phyloP scores from a whole-genome alignment of 2,797 vertebrate species.

The Pelobates cultripes region DNA sequence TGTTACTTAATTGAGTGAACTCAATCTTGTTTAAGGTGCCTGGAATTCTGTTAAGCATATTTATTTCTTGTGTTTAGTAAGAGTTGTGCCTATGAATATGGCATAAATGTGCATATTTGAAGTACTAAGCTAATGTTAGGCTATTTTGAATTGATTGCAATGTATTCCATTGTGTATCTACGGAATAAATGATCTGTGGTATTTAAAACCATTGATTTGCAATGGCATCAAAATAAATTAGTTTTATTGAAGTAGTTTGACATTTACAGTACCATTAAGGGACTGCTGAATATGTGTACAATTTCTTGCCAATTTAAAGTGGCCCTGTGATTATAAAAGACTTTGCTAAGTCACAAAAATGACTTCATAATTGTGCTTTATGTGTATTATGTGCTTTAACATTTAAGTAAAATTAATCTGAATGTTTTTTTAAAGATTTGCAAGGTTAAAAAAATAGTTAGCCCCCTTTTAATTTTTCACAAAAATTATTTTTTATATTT shows the following conservation, averaged over 20 bases:
- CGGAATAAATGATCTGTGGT: conserved; percentile 48
- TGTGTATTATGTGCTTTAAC: neutral
- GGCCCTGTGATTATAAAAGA: neutral
- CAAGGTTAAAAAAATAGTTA: too few species aligned
- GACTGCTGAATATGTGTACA: conserved; percentile 8
- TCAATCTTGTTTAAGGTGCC: neutral
- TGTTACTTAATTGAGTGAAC: conserved; percentile 9
- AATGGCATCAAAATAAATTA: conserved; percentile 50
- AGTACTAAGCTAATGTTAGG: conserved; percentile 32
- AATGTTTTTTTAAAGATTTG: too few species aligned
- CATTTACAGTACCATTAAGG: conserved; percentile 45
- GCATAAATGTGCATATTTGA: conserved; percentile 7
- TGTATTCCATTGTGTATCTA: conserved; percentile 43
- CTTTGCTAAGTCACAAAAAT: too few species aligned
- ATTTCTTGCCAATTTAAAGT: conserved; percentile 23
- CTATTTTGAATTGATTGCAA: conserved; percentile 42
- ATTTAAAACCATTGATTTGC: conserved; percentile 53
- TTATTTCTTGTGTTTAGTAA: conserved; percentile 12
- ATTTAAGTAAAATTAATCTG: too few species aligned
- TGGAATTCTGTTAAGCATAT: conserved; percentile 9
- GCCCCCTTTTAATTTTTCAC: too few species aligned
- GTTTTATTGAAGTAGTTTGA: conserved; percentile 43
- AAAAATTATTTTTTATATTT: too few species aligned
- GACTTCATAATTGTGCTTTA: neutral
- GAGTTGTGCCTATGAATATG: conserved; percentile 31